A percentile compares a stretch with the other conserved stretches of the same genome.
Evolutionary conservation across 2,888 invertebrate genomes (phyloP).

Genomic region (Cyclophora albipunctata): DNA sequence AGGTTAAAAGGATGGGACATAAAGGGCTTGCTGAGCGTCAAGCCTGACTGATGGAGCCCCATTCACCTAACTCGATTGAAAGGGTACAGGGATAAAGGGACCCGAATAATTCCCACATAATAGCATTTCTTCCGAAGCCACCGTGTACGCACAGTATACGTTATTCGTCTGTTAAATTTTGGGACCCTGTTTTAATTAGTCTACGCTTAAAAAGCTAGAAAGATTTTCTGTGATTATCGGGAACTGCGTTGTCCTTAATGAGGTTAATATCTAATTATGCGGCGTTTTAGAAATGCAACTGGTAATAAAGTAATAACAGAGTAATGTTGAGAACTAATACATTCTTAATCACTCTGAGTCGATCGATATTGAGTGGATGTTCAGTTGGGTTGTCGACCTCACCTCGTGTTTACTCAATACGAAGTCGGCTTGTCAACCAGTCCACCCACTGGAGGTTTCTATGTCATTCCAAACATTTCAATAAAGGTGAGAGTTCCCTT

Average conservation of each 20-base stretch:
- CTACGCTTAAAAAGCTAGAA: too few species aligned
- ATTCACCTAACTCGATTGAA: constrained; percentile 60
- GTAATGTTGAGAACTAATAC: constrained; percentile 28
- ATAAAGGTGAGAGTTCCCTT: constrained; percentile 36
- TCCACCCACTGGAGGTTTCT: constrained; percentile 63
- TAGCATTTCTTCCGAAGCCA: constrained; percentile 39
- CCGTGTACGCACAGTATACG: not conserved
- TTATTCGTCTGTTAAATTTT: too few species aligned
- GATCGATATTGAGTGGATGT: constrained; percentile 44
- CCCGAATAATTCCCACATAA: constrained; percentile 40
- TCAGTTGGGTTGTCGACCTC: constrained; percentile 56
- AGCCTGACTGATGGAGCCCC: constrained; percentile 53
- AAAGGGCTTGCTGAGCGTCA: constrained; percentile 38
- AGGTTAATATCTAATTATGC: too few species aligned
- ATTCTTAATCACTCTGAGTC: constrained; percentile 47
- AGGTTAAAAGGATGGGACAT: constrained; percentile 38
- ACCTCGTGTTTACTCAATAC: constrained; percentile 48
- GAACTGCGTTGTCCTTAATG: too few species aligned
- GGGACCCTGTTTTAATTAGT: too few species aligned
- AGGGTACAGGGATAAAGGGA: constrained; percentile 33
- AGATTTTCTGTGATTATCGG: too few species aligned
- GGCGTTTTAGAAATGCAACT: too few species aligned
- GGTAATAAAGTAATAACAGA: too few species aligned
- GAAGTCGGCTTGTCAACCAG: constrained; percentile 51
- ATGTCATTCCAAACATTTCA: constrained; percentile 45